These are phyloP conservation scores for Amazona guildingii DNA, from an alignment of 2,113 vertebrate genomes.

Conservation along the genomic window DNA sequence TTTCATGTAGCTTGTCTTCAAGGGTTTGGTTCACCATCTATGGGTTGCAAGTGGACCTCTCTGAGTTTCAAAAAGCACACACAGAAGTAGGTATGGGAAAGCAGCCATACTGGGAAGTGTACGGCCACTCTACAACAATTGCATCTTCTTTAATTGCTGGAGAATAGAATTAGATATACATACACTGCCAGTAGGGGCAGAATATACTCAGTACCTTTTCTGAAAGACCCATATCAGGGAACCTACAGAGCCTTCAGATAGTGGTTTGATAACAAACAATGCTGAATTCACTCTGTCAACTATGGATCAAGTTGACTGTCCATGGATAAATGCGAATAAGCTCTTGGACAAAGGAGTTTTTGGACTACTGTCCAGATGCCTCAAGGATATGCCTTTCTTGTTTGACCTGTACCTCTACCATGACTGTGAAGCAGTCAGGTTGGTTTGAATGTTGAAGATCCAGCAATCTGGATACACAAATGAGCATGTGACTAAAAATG, in stretches of 20 bases:
- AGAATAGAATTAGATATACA: neutral
- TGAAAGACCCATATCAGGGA: neutral
- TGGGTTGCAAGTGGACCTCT: neutral
- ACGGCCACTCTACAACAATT: neutral
- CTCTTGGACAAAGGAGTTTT: neutral
- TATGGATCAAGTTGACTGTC: neutral
- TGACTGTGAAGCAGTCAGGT: neutral
- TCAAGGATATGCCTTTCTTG: neutral
- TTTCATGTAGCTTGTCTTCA: neutral
- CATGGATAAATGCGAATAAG: neutral
- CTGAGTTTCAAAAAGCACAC: neutral
- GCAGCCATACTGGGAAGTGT: neutral
- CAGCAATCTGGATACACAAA: neutral
- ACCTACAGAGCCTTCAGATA: neutral
- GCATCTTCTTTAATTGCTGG: neutral
- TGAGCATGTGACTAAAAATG: neutral
- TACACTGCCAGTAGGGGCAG: neutral
- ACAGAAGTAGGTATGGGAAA: neutral
- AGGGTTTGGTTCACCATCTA: neutral
- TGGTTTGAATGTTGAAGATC: neutral
- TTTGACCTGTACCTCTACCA: neutral
- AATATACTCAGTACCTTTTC: neutral
- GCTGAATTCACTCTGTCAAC: neutral
- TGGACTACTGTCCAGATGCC: neutral
- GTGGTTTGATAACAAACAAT: neutral